Base-by-base conservation (phyloP, 2,113 vertebrate species). In the Onychostruthus taczanowskii region DNA sequence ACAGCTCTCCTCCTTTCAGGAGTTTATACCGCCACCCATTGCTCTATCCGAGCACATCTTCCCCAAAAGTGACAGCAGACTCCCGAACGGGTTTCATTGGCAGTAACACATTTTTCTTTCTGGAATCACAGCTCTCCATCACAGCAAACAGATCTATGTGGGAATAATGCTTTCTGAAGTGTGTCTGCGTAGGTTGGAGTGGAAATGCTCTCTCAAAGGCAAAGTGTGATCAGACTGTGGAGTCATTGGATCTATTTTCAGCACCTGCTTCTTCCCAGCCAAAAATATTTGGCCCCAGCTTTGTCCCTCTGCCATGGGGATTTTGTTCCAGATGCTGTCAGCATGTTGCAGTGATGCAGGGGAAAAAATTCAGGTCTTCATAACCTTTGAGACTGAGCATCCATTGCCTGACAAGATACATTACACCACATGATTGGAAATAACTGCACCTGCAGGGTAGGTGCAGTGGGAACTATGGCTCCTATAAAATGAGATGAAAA, bases 11-110 rank as follows among this genome's bases (percentile, higher is more conserved):
- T 16, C 9, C 2, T 78, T 93, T 69, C 80, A 56, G 86, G n/a
- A 52, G 91, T 96, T 79, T 68, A 56, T 78, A 74, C 94, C 87
- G 89, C 95, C 95, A 94, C 86, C 92, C 95, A 70, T 86, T 59
- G 93, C 61, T 81, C 14, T 2, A 15, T 30, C 72, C 17, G 43
- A 89, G 93, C 72, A 90, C 56, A 16, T 62, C 37, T 49, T 8
- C 69, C 41, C 52, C 9, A 4, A 58, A 59, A 79, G 61, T 3
- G 11, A 26, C 0, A 46, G 78, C 27, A 47, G 91, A 30, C 21
- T 49, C 44, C 86, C 56, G 68, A 70, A 39, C 26, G 49, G 80
- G 63, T 66, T 69, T 93, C 7, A 24, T 67, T 69, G 0, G 0
- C 72, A 59, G 3, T 9, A 88, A 50, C 61, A n/a, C 13, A 5